Base-by-base conservation (phyloP, 2,797 vertebrate genomes). In the Arrhamphus sclerolepis region DNA sequence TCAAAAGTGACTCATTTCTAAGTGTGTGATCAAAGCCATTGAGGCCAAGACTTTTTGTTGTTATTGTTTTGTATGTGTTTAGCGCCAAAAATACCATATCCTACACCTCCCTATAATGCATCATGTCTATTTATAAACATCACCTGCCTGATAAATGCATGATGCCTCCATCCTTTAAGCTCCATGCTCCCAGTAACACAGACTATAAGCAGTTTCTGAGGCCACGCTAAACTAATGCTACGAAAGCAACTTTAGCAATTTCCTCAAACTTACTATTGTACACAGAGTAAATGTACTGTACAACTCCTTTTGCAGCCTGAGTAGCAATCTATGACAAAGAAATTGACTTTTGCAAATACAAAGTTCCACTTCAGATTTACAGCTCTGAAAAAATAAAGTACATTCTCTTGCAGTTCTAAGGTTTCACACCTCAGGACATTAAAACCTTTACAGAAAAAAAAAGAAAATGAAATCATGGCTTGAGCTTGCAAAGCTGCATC, bases 51-150 rank as follows among this genome's bases (percentile, higher is more conserved):
- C 5, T 40, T 50, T 40, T 46, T 48, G 41, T 29, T 11, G n/a
- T n/a, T n/a, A n/a, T n/a, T n/a, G n/a, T 24, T 4, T 49, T 38
- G 0, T 22, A 13, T 28, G 18, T 5, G 1, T 16, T 2, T 47
- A 55, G 46, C 16, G 57, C 48, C 10, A 21, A 54, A 49, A 64
- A 14, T 4, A 47, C 5, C 24, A 7, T 14, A 29, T 41, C 24
- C 46, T 41, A 38, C 40, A 54, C 16, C 1, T 43, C 16, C n/a
- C 5, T 48, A 7, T 56, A 20, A 11, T 17, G 16, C 46, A 56
- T 40, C 22, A n/a, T 39, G 24, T 64, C 40, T 47, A 47, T 62
- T 72, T 60, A 61, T 42, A 51, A 54, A 59, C 13, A 18, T 19
- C 28, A 21, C 6, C 39, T 57, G 47, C 40, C 34, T 47, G 49